phyloP scores from a whole-genome alignment of 35 echinoderm and acorn worm genomes.

The Hemicentrotus pulcherrimus region DNA sequence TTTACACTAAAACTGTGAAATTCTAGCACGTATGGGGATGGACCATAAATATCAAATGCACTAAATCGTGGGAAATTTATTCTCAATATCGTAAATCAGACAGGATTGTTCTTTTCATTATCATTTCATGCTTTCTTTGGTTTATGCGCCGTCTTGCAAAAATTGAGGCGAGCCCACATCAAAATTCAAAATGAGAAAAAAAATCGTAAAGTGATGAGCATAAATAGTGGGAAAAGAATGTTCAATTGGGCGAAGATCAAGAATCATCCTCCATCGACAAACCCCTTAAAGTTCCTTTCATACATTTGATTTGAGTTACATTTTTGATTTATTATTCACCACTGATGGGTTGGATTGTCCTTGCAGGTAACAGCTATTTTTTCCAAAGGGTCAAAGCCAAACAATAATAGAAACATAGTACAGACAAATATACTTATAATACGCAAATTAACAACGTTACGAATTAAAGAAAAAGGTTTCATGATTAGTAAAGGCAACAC shows the following conservation, averaged over 20 bases:
- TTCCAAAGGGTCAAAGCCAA: too few relatives aligned
- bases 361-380: too few relatives aligned
- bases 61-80: background rate
- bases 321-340: too few relatives aligned
- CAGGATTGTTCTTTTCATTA: background rate
- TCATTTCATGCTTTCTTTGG: background rate
- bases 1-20: slow-evolving; percentile 13
- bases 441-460: too few relatives aligned
- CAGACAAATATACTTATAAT: too few relatives aligned
- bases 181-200: background rate
- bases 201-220: background rate
- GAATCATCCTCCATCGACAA: background rate
- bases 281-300: background rate
- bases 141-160: background rate
- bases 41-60: background rate
- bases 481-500: too few relatives aligned
- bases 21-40: slow-evolving; percentile 1
- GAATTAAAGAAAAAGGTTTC: too few relatives aligned
- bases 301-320: too few relatives aligned
- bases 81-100: background rate
- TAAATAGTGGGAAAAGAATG: background rate
- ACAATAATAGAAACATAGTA: too few relatives aligned
- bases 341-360: too few relatives aligned
- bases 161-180: background rate
- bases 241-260: background rate